Base-by-base conservation (phyloP, 2,113 vertebrate species). In the Colistium nudipinnis region DNA sequence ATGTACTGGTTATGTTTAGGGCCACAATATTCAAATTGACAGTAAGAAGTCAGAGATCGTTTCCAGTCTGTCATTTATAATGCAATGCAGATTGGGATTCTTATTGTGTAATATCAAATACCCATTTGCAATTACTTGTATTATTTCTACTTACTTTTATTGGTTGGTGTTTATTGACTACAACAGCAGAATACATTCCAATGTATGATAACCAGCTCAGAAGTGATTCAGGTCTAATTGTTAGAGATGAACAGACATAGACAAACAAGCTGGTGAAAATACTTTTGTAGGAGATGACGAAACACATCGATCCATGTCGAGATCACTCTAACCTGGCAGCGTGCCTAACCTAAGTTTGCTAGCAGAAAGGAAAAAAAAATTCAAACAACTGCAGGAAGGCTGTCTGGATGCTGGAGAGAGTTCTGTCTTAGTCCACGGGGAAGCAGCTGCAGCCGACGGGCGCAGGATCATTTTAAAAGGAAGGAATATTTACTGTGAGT, bases 241-340 rank as follows among this genome's bases (percentile, higher is more conserved):
- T n/a, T n/a, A 24, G 27, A 17, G 7, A 10, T 52, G 13, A 31
- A 31, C n/a, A n/a, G n/a, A n/a, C n/a, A n/a, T n/a, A n/a, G n/a
- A n/a, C n/a, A n/a, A n/a, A n/a, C n/a, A n/a, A n/a, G n/a, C n/a
- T n/a, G n/a, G n/a, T n/a, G n/a, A n/a, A n/a, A n/a, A n/a, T n/a
- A n/a, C n/a, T n/a, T n/a, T 66, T 17, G 10, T 66, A 61, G 62
- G 33, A 59, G 33, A 53, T 12, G 38, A 70, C 70, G 44, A 85
- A 88, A 88, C 82, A 85, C 64, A 79, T 38, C 75, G 83, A 87
- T 76, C 51, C 1, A 4, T 53, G 63, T 44, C 78, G 59, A 78
- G 91, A 85, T 88, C 91, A 83, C 70, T 48, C 56, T 87, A 72
- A 93, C 92, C 91, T 93, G 92, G 88, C 91, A 79, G 14, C 56